Evolutionary conservation across 2,888 invertebrate genomes (phyloP), one percentile per base, ranked within the genome.

Genomic region (Cantharis lateralis): DNA sequence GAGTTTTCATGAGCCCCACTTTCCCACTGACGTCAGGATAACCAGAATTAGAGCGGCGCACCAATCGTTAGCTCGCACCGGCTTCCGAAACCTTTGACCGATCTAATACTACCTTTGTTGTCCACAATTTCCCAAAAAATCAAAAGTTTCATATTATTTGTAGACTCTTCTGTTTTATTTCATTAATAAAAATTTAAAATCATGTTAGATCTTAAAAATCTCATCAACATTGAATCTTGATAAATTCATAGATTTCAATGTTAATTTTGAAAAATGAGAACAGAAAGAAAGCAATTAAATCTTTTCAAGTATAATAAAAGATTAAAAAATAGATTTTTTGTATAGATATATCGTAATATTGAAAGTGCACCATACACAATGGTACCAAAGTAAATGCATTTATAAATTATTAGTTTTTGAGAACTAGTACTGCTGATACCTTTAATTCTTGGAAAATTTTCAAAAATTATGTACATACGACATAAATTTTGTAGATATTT

Each of bases 1-100:
- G 83, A 82, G 78, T 78, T 83, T 84, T 84, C 86, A 72, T 76
- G 76, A 74, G 74, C 79, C 79, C 79, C 79, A 77, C 79, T 79
- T 74, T 84, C 84, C 83, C 80, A 80, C 80, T 85, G 85, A 86
- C 87, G 87, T 85, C 84, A 85, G 81, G 79, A 70, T 80, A 80
- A 81, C 82, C 82, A 78, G 81, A 82, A 82, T 82, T 81, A 81
- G 81, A 82, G 81, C 83, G 82, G 81, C 83, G 80, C 82, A 83
- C 87, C 86, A 87, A 87, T 87, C 81, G 84, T 83, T 82, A 82
- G 79, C 80, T 82, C 77, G 69, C 69, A 63, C 75, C 79, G 77
- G 77, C 77, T 81, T 77, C 80, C 78, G 79, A 79, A 77, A 79
- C 78, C 77, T 78, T 78, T 78, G 75, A 77, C 77, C 77, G 77